Percentiles rank a stretch among this genome's conserved stretches.
Evolutionary conservation across 2,113 vertebrate genomes (phyloP).

Genomic region (Orycteropus afer): DNA sequence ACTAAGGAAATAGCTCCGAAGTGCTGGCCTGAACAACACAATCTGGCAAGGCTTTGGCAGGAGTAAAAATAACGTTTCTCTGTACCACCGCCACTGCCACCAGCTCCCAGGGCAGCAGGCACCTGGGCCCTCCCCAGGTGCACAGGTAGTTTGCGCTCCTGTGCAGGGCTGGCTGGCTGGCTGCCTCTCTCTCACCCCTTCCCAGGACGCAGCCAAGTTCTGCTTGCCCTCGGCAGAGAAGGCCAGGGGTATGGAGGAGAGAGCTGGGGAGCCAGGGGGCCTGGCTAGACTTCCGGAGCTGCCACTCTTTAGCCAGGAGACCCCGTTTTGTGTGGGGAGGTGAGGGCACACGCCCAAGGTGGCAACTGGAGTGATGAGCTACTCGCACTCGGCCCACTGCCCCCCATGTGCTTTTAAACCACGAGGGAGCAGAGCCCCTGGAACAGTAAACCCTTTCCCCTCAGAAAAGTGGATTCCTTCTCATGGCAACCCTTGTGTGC

Average conservation of each 20-base stretch:
- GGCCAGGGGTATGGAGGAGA: not conserved
- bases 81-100: not conserved
- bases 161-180: fast-evolving
- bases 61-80: slow-evolving; percentile 4
- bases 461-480: not conserved
- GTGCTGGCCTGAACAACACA: slow-evolving; percentile 58
- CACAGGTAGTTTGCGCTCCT: not conserved
- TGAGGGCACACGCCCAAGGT: no score
- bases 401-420: not conserved
- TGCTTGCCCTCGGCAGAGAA: not conserved
- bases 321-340: fast-evolving
- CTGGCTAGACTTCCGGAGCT: not conserved
- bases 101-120: not conserved
- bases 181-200: fast-evolving
- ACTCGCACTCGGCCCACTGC: fast-evolving
- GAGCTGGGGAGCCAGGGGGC: fast-evolving
- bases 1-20: slow-evolving; percentile 63
- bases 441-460: not conserved
- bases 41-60: not conserved
- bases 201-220: not conserved
- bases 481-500: not conserved
- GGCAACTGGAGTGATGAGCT: fast-evolving
- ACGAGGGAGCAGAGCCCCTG: not conserved
- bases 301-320: not conserved
- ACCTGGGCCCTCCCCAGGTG: not conserved